Conservation (phyloP, 2,113 vertebrate genomes). For the Chroicocephalus ridibundus region DNA sequence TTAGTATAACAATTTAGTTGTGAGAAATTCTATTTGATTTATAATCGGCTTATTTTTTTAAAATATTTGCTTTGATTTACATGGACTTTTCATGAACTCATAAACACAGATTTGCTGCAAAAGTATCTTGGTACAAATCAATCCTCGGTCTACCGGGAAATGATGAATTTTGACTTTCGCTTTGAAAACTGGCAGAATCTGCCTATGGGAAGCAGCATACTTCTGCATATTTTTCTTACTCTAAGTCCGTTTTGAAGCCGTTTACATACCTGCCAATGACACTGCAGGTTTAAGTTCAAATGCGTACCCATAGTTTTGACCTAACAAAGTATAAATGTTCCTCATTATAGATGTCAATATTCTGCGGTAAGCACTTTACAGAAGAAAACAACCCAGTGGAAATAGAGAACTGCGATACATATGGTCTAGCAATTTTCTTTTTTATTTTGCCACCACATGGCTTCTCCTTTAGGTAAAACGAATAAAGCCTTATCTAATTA, state of each 20-base stretch:
- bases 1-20: neutral
- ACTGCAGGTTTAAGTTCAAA: neutral
- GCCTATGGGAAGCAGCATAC: neutral
- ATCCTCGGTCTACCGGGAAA: neutral
- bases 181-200: neutral
- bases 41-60: neutral
- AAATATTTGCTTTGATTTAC: neutral
- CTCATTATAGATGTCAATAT: neutral
- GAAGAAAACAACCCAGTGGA: neutral
- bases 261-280: neutral
- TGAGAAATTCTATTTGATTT: neutral
- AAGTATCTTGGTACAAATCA: neutral
- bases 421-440: neutral
- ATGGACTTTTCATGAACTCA: neutral
- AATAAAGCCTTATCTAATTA: slow-evolving; percentile 49
- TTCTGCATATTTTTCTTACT: neutral
- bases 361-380: neutral
- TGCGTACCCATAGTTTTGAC: neutral
- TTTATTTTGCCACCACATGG: neutral
- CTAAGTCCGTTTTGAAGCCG: neutral
- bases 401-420: neutral
- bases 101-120: neutral
- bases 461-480: slow-evolving; percentile 41
- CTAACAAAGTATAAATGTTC: neutral
- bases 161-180: neutral